Percentiles rank a stretch among this genome's conserved stretches.
Conservation (phyloP, 2,888 invertebrate species). For the Euproctis similis region DNA sequence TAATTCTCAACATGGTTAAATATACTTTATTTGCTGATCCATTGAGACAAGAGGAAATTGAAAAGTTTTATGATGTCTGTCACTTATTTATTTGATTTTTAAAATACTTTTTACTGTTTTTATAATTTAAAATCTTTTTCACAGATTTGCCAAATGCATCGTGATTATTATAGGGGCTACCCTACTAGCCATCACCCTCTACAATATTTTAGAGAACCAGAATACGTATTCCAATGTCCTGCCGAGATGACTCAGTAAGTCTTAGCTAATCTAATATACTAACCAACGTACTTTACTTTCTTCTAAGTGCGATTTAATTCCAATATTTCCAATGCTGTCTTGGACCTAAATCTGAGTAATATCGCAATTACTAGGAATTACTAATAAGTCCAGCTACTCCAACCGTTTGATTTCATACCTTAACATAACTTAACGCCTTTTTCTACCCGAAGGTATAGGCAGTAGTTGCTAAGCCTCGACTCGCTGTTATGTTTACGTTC, state of each 20-base stretch:
- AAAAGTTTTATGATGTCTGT: slow-evolving; percentile 44
- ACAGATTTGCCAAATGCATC: slow-evolving; percentile 72
- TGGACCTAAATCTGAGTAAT: no score
- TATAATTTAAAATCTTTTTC: slow-evolving; percentile 1
- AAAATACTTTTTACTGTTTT: not conserved
- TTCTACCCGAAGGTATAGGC: no score
- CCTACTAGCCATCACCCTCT: slow-evolving; percentile 72
- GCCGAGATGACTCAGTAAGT: slow-evolving; percentile 58
- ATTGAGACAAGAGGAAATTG: slow-evolving; percentile 49
- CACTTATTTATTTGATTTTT: not conserved
- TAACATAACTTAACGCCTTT: no score
- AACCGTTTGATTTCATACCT: no score
- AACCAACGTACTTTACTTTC: no score
- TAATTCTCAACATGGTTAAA: slow-evolving; percentile 43
- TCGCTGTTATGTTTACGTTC: no score
- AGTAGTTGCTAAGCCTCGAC: no score
- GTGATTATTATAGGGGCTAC: slow-evolving; percentile 76
- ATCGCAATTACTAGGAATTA: no score
- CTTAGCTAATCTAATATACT: no score
- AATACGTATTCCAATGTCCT: slow-evolving; percentile 70
- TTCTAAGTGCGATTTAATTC: no score
- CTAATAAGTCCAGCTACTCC: no score
- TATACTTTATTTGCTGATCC: slow-evolving; percentile 45
- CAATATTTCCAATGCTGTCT: no score
- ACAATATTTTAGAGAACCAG: slow-evolving; percentile 61